These are phyloP conservation scores for Rhinogobius similis DNA, from an alignment of 2,113 vertebrate genomes.

Conservation along the genomic window DNA sequence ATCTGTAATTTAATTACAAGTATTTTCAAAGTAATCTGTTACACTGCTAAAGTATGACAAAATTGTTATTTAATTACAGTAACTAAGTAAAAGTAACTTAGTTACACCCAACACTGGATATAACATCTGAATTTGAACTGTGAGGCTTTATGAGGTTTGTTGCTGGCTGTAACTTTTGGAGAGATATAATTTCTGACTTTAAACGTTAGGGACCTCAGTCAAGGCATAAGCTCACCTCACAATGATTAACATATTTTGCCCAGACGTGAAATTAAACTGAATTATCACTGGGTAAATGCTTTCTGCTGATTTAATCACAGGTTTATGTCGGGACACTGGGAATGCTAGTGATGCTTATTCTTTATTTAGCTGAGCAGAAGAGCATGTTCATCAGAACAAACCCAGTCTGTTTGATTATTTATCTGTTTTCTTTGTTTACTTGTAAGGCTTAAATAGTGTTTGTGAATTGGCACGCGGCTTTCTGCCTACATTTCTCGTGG, in stretches of 20 bases:
- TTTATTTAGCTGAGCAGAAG: slow-evolving; percentile 11
- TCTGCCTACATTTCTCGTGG: slow-evolving; percentile 1
- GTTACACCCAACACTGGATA: too few relatives aligned
- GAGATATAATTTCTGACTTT: not conserved
- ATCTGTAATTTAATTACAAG: too few relatives aligned
- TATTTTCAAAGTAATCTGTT: too few relatives aligned
- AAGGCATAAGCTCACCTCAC: not conserved
- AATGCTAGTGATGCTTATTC: not conserved
- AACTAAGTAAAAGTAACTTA: too few relatives aligned
- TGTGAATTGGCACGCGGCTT: slow-evolving; percentile 1
- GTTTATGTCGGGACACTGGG: not conserved
- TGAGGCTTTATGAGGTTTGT: too few relatives aligned
- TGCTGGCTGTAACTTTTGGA: not conserved
- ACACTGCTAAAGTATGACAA: too few relatives aligned
- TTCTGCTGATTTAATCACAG: not conserved
- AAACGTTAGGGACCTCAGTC: not conserved
- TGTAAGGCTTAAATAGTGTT: slow-evolving; percentile 4
- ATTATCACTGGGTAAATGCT: not conserved
- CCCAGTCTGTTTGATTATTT: slow-evolving; percentile 10
- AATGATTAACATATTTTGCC: not conserved
- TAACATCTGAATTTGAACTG: too few relatives aligned
- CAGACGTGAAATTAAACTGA: not conserved
- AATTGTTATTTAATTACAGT: too few relatives aligned
- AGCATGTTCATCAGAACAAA: not conserved
- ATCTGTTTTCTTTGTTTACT: not conserved